A percentile compares a stretch with the other conserved stretches of the same genome.
phyloP scores from a whole-genome alignment of 2,113 vertebrate species.

The Atractosteus spatula region DNA sequence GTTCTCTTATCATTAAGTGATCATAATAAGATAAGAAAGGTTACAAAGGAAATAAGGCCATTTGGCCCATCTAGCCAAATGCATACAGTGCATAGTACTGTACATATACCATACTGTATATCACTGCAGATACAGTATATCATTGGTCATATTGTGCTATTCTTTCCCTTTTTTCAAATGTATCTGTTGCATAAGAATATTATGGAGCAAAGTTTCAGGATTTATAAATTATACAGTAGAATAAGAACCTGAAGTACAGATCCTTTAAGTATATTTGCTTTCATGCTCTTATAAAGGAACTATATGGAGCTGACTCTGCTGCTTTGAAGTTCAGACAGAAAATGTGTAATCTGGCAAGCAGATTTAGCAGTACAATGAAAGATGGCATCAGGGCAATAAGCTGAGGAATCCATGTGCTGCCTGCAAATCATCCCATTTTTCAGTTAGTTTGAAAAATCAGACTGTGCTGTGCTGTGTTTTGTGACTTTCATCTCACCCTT shows the following conservation, averaged over 20 bases:
- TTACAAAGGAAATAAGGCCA: too few relatives aligned
- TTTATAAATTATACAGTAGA: slow-evolving; percentile 48
- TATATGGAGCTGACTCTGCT: not conserved
- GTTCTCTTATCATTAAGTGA: too few relatives aligned
- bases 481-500: too few relatives aligned
- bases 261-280: slow-evolving; percentile 43
- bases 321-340: slow-evolving; percentile 50
- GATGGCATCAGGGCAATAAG: too few relatives aligned
- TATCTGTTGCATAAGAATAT: not conserved
- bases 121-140: not conserved
- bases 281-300: slow-evolving; percentile 34
- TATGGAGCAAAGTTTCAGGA: slow-evolving; percentile 29
- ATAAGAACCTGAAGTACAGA: slow-evolving; percentile 44
- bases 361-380: slow-evolving; percentile 51
- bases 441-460: too few relatives aligned
- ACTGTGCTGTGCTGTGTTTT: too few relatives aligned
- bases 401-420: too few relatives aligned
- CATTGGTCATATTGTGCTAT: not conserved
- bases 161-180: not conserved
- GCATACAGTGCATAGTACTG: too few relatives aligned
- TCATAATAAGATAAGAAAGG: too few relatives aligned
- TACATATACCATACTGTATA: too few relatives aligned
- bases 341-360: slow-evolving; percentile 53
- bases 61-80: too few relatives aligned
- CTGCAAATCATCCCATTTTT: too few relatives aligned